A percentile compares a stretch with the other conserved stretches of the same genome.
These are phyloP conservation scores for Spea hammondii DNA, from an alignment of 2,797 vertebrate genomes.

Conservation along the genomic window DNA sequence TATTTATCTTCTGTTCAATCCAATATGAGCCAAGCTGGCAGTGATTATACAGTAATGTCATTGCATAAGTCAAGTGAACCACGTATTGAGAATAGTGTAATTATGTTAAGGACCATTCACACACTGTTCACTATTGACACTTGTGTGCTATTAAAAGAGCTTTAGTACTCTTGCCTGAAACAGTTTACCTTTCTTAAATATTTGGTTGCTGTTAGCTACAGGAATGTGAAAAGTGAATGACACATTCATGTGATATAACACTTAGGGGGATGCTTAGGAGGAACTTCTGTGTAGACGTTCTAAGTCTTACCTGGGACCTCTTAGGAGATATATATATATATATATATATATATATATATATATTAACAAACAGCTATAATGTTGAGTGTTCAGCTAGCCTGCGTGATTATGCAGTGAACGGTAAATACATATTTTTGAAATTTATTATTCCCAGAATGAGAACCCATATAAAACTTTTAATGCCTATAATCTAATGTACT, in stretches of 20 bases:
- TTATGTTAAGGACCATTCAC: constrained; percentile 29
- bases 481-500: background rate
- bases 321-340: too few relatives aligned
- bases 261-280: constrained; percentile 35
- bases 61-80: constrained; percentile 26
- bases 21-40: constrained; percentile 8
- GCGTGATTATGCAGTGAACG: too few relatives aligned
- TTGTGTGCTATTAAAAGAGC: constrained; percentile 40
- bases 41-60: constrained; percentile 42
- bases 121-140: constrained; percentile 18
- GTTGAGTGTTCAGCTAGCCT: background rate
- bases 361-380: background rate
- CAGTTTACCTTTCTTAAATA: constrained; percentile 52
- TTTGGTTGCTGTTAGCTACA: constrained; percentile 52
- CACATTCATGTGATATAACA: constrained; percentile 47
- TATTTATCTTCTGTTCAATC: background rate
- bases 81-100: constrained; percentile 32
- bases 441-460: too few relatives aligned
- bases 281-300: constrained; percentile 5
- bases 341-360: too few relatives aligned
- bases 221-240: constrained; percentile 50
- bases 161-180: constrained; percentile 28
- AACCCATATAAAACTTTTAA: background rate
- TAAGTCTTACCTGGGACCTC: background rate
- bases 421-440: too few relatives aligned